Percentiles rank a stretch among this genome's conserved stretches.
Evolutionary conservation across 2,888 invertebrate genomes (phyloP).

Genomic region (Cosmia trapezina): DNA sequence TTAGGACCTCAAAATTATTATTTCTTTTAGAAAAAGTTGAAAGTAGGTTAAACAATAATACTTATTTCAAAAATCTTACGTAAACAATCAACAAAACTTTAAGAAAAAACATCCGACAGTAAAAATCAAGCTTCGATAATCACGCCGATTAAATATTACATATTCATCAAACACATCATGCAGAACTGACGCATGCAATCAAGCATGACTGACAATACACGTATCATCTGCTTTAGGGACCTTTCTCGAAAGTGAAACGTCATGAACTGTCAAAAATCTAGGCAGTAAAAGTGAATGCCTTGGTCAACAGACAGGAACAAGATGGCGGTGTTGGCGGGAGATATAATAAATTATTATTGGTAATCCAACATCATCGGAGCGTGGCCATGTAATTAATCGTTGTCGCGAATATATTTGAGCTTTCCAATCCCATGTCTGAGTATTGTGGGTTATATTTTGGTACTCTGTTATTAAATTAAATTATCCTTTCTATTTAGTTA

Average conservation of each 20-base stretch:
- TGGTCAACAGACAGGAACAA: constrained; percentile 58
- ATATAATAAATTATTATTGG: constrained; percentile 61
- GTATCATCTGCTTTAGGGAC: constrained; percentile 53
- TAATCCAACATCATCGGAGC: constrained; percentile 63
- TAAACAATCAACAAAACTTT: background rate
- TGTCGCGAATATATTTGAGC: constrained; percentile 55
- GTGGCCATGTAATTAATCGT: constrained; percentile 64
- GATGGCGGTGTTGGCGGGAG: constrained; percentile 56
- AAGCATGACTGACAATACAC: constrained; percentile 47
- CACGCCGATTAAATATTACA: constrained; percentile 37
- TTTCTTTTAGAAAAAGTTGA: background rate
- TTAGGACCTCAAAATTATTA: too few relatives aligned
- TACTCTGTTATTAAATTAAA: constrained; percentile 52
- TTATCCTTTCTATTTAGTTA: constrained; percentile 48
- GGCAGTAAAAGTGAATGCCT: constrained; percentile 64
- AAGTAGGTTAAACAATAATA: background rate
- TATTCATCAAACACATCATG: constrained; percentile 50
- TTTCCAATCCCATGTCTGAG: constrained; percentile 56
- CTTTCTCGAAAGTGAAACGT: constrained; percentile 64
- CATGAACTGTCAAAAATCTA: constrained; percentile 62
- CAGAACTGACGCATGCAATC: constrained; percentile 53
- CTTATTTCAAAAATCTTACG: background rate
- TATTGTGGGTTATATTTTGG: constrained; percentile 38
- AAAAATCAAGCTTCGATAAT: constrained; percentile 12
- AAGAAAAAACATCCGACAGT: constrained; percentile 10